Percentiles rank a stretch among this genome's conserved stretches.
phyloP scores from a whole-genome alignment of 2,113 vertebrate species.

The Sebastes fasciatus region DNA sequence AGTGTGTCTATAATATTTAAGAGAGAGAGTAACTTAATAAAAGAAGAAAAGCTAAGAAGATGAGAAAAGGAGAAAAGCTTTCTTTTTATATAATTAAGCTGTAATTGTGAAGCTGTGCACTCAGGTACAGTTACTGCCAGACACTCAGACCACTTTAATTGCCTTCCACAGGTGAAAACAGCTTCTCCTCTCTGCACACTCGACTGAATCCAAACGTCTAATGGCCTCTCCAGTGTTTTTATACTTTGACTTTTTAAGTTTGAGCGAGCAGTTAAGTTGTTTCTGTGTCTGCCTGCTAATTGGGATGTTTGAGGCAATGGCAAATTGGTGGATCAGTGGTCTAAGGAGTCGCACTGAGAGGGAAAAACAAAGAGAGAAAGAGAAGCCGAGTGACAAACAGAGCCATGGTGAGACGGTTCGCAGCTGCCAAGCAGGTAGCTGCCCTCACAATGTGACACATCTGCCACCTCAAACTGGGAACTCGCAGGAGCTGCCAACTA shows the following conservation, averaged over 20 bases:
- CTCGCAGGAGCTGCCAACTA: slow-evolving; percentile 51
- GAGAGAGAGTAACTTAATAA: not conserved
- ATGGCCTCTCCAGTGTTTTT: slow-evolving; percentile 39
- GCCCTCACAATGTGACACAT: slow-evolving; percentile 64
- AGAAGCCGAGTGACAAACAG: slow-evolving; percentile 50
- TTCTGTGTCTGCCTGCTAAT: slow-evolving; percentile 54
- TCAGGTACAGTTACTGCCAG: slow-evolving; percentile 38
- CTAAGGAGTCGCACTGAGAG: slow-evolving; percentile 3
- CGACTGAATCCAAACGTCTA: slow-evolving; percentile 36
- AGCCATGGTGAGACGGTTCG: slow-evolving; percentile 22
- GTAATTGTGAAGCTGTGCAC: slow-evolving; percentile 31
- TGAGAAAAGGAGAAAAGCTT: not conserved
- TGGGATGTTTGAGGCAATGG: slow-evolving; percentile 47
- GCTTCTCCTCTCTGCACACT: slow-evolving; percentile 41
- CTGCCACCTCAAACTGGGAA: slow-evolving; percentile 59
- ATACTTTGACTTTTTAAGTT: slow-evolving; percentile 37
- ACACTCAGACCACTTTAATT: slow-evolving; percentile 48
- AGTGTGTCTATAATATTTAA: not conserved
- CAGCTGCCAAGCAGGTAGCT: slow-evolving; percentile 61
- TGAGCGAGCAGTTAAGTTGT: slow-evolving; percentile 38
- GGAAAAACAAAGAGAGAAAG: slow-evolving; percentile 25
- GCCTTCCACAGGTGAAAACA: slow-evolving; percentile 41
- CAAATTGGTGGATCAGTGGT: slow-evolving; percentile 48
- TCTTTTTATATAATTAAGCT: slow-evolving; percentile 36
- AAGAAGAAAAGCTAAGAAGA: not conserved